Conservation (phyloP, 2,113 vertebrate genomes). For the Nipponia nippon region DNA sequence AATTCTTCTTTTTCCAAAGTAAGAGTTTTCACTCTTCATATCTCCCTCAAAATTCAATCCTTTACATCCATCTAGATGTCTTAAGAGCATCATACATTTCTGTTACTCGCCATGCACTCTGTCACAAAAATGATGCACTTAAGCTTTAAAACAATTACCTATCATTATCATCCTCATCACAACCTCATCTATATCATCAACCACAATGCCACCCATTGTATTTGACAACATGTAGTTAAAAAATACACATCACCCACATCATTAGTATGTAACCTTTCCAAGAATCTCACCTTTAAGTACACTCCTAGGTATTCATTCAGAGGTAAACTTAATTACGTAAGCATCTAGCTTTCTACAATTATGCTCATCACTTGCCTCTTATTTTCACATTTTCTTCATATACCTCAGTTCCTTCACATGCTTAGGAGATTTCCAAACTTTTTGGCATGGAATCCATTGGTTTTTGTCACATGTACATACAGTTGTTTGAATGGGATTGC, state of each 20-base stretch:
- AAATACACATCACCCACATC: background rate
- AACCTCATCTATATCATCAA: background rate
- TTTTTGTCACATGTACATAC: background rate
- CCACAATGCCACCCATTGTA: background rate
- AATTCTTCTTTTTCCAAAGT: background rate
- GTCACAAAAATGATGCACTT: background rate
- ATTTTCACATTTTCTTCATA: background rate
- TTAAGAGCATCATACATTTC: background rate
- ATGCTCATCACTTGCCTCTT: background rate
- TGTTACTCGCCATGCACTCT: background rate
- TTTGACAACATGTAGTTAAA: background rate
- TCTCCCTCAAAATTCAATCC: background rate
- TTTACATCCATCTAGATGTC: background rate
- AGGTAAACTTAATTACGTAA: background rate
- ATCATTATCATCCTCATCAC: background rate
- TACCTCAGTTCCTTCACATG: background rate
- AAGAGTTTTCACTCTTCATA: background rate
- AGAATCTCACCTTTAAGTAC: background rate
- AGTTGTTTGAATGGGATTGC: background rate
- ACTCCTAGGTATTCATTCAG: background rate
- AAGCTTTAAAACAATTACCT: background rate
- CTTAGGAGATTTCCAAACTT: background rate
- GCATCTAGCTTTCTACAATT: background rate
- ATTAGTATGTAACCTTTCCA: background rate
- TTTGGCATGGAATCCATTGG: accelerated